Conservation (phyloP, 2,888 invertebrate genomes). For the Erebia ligea region DNA sequence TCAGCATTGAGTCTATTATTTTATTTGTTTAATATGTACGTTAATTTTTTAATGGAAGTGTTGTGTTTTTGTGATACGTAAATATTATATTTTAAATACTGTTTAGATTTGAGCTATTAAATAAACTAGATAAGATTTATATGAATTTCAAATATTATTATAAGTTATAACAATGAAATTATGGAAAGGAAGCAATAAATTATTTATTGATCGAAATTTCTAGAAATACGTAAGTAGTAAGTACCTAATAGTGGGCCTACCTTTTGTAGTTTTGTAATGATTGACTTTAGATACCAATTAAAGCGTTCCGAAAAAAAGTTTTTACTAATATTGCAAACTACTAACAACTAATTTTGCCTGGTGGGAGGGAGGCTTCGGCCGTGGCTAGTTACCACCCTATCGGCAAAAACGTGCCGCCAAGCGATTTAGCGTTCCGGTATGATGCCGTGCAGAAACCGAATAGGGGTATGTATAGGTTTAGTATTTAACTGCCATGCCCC, state of each 20-base stretch:
- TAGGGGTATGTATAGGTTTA: no score
- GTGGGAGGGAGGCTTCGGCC: no score
- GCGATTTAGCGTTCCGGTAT: no score
- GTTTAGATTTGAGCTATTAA: background rate
- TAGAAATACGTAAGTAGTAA: background rate
- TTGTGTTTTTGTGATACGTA: slow-evolving; percentile 3
- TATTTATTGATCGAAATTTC: background rate
- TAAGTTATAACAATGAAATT: background rate
- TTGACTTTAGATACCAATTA: background rate
- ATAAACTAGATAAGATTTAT: background rate
- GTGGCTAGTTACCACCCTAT: no score
- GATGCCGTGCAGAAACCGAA: no score
- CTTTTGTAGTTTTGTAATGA: background rate
- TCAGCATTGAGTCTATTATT: background rate
- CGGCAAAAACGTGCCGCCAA: no score
- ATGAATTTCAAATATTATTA: background rate
- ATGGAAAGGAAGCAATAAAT: background rate
- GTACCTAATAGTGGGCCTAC: background rate
- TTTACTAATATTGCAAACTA: background rate
- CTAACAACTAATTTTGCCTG: no score
- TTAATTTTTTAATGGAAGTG: background rate
- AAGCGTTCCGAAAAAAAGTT: background rate
- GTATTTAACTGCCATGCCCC: no score
- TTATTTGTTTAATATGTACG: background rate
- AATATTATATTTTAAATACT: background rate